Evolutionary conservation across 2,113 vertebrate species (phyloP), one percentile per base, ranked within the genome.

Genomic region (Myrmecophaga tridactyla): DNA sequence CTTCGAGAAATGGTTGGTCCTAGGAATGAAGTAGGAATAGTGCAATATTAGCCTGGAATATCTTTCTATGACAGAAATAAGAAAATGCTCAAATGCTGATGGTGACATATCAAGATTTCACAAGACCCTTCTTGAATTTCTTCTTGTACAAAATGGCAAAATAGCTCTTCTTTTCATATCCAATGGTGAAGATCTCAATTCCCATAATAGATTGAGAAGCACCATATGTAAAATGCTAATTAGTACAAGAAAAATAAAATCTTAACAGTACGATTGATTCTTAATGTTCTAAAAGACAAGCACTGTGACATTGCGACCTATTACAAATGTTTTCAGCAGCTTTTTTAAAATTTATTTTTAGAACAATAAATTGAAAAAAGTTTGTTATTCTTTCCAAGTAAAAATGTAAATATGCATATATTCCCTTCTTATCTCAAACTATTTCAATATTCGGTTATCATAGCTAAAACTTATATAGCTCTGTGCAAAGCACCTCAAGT

Each of bases 221-320:
- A 84, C 4, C 2, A 27, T 39, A 73, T 62, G 41, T 20, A 83
- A 84, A 95, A 94, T 85, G 84, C 27, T 90, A 72, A 91, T 14
- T 85, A 51, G 31, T 31, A 93, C 60, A 89, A 77, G 5, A 81
- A 92, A 91, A 89, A 83, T 72, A 60, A 82, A 43, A 7, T 93
- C 21, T 81, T 31, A 34, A 91, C 36, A 70, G 41, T 17, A 63
- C 89, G 58, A 86, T 34, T 53, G 11, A 88, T 43, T 67, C 65
- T 73, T 73, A 78, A 41, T 10, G 84, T 80, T 92, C 81, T 46
- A 82, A 89, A 89, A 85, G 25, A 18, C 23, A 92, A 96, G 72
- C 4, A 56, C n/a, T 39, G 39, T 67, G 25, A 7, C 7, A 39
- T 4, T 18, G 6, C 23, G 29, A 14, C 12, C 5, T 43, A 21